Conservation (phyloP, 2,797 vertebrate genomes). For the Notoglanidium macrostoma region DNA sequence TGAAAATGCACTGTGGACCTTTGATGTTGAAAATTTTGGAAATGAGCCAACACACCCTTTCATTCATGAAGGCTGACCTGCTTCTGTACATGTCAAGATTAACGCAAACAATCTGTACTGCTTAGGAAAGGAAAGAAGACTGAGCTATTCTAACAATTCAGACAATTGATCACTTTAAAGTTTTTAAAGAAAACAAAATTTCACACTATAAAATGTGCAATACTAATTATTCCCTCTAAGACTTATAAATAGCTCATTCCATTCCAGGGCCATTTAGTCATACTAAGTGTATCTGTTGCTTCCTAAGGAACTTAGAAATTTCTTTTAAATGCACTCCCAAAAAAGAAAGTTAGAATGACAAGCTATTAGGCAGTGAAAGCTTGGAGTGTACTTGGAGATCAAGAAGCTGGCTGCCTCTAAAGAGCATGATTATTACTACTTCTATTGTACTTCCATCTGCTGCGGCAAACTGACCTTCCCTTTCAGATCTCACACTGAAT, state of each 20-base stretch:
- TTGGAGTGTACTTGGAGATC: background rate
- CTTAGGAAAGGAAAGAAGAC: background rate
- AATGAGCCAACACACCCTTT: constrained; percentile 2
- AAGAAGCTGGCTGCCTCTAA: background rate
- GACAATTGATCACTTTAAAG: background rate
- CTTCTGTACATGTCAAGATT: constrained; percentile 4
- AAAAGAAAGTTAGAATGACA: background rate
- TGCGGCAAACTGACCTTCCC: background rate
- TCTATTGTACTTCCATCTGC: constrained; percentile 5
- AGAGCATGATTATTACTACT: background rate
- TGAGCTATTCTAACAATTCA: background rate
- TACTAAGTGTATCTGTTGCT: background rate
- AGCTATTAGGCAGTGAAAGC: background rate
- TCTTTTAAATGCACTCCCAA: background rate
- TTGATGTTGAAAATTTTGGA: constrained; percentile 26
- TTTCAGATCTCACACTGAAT: background rate
- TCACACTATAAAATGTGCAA: no score
- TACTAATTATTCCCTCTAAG: background rate
- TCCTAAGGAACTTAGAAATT: background rate
- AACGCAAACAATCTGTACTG: constrained; percentile 5
- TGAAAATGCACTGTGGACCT: background rate
- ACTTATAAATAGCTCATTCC: background rate
- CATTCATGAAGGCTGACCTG: constrained; percentile 7
- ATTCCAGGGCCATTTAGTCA: background rate
- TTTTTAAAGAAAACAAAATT: background rate